A percentile compares a stretch with the other conserved stretches of the same genome.
phyloP scores from a whole-genome alignment of 2,797 vertebrate species.

The Antrozous pallidus region DNA sequence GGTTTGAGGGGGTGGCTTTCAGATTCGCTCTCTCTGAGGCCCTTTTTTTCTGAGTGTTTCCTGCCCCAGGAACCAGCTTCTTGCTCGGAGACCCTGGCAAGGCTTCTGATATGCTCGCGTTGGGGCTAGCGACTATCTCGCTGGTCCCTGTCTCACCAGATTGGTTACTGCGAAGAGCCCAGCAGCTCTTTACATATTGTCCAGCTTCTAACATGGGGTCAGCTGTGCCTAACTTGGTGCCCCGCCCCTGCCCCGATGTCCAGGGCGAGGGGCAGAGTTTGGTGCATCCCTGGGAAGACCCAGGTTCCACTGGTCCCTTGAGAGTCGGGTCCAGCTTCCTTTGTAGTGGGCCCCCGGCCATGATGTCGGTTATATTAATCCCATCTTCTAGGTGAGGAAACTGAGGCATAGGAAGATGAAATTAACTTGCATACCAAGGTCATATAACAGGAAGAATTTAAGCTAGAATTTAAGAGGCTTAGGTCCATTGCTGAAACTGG shows the following conservation, averaged over 20 bases:
- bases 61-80: conserved; percentile 83
- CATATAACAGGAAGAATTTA: not conserved
- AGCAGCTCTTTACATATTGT: no score
- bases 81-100: conserved; percentile 82
- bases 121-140: conserved; percentile 84
- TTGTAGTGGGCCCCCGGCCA: no score
- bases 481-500: no score
- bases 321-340: not conserved
- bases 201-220: conserved; percentile 83
- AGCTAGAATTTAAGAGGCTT: not conserved
- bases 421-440: not conserved
- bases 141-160: conserved; percentile 85
- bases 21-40: rapidly evolving
- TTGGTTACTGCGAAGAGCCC: conserved; percentile 69
- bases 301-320: not conserved
- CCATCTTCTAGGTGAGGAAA: not conserved
- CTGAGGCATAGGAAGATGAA: not conserved
- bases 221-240: conserved; percentile 79
- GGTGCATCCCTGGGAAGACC: not conserved
- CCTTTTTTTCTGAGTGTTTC: conserved; percentile 60
- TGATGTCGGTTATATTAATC: not conserved
- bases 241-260: no score
- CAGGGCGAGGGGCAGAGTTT: no score
- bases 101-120: conserved; percentile 78
- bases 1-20: not conserved